Conservation (phyloP, 2,113 vertebrate genomes). For the Jacana jacana region DNA sequence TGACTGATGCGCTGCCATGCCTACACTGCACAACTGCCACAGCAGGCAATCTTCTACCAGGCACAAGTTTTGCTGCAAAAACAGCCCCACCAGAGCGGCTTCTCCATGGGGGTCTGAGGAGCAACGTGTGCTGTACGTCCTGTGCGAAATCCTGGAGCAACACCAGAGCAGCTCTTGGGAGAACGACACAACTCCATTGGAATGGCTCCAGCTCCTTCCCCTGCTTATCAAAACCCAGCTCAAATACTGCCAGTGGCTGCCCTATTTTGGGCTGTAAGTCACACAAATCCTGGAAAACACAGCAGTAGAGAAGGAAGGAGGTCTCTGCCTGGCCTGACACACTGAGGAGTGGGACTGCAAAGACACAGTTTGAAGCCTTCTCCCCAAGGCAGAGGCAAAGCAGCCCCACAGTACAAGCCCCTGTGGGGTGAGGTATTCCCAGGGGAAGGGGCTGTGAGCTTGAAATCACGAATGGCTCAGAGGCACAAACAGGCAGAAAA, state of each 20-base stretch:
- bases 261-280: background rate
- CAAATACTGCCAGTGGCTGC: background rate
- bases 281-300: background rate
- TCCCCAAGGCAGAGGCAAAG: background rate
- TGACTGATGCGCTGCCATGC: background rate
- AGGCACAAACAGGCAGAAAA: background rate
- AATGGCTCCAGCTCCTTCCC: background rate
- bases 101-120: background rate
- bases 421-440: background rate
- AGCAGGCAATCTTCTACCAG: background rate
- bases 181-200: background rate
- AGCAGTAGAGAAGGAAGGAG: background rate
- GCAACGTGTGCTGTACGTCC: fast-evolving
- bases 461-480: background rate
- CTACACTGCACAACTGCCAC: background rate
- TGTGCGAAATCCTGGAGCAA: background rate
- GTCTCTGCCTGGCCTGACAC: background rate
- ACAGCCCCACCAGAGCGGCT: background rate
- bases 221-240: background rate
- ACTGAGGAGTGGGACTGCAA: background rate
- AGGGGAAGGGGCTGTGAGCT: background rate
- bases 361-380: background rate
- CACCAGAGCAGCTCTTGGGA: background rate
- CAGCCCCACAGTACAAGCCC: background rate
- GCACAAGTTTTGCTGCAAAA: background rate